phyloP scores from a whole-genome alignment of 2,113 vertebrate species.

The Phaetusa simplex region DNA sequence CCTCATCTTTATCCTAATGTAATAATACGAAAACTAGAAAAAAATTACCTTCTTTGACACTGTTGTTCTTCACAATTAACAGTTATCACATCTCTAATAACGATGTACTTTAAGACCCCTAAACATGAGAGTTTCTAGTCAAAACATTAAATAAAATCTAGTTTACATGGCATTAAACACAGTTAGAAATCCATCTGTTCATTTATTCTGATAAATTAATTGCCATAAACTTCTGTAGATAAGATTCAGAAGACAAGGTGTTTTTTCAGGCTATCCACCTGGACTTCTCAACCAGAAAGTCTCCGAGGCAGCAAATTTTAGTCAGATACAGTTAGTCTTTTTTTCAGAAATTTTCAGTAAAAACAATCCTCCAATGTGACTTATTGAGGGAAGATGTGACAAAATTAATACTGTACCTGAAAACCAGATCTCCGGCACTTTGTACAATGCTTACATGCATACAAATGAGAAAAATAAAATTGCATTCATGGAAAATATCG shows the following conservation, averaged over 20 bases:
- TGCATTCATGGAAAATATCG: not conserved
- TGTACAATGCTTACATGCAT: not conserved
- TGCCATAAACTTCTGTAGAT: not conserved
- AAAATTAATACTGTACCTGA: not conserved
- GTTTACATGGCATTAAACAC: not conserved
- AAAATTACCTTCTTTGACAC: not conserved
- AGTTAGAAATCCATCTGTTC: not conserved
- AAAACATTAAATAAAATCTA: not conserved
- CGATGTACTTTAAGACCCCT: not conserved
- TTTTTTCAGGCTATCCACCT: not conserved
- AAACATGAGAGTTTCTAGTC: not conserved
- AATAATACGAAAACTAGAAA: not conserved
- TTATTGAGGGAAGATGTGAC: not conserved
- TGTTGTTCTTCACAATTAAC: not conserved
- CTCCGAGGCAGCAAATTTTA: slow-evolving; percentile 36
- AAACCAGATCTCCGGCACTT: not conserved
- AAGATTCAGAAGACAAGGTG: not conserved
- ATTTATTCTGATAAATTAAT: not conserved
- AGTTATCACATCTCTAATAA: not conserved
- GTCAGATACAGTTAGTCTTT: not conserved
- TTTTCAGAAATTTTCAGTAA: not conserved
- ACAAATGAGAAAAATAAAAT: not conserved
- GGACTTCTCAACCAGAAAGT: not conserved
- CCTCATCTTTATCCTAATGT: not conserved
- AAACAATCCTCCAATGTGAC: not conserved